Base-by-base conservation (phyloP, 35 echinoderm and acorn worm species). In the Ophioderma brevispina region DNA sequence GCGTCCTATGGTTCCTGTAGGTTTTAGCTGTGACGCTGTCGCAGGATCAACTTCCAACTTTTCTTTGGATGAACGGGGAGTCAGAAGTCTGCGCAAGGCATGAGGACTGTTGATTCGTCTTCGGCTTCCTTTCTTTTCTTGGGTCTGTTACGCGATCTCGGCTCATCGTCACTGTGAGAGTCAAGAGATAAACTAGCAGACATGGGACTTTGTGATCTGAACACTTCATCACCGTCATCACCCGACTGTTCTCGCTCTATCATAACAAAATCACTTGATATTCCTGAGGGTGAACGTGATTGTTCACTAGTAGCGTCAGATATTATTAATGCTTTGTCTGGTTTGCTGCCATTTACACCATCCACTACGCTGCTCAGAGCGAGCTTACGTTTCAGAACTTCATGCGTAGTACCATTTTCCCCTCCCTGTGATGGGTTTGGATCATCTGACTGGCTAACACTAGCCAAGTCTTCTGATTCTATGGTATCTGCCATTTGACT, bases 51-150 rank as follows among this genome's bases (percentile, higher is more conserved):
- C 91, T 13, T 79, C 70, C 11, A 77, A 91, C 50, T 84, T 89
- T 75, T 98, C 92, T 17, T 86, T 78, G 0, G 89, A 89, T 78
- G 85, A 76, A 38, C 75, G 63, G 28, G 86, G 80, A 14, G 93
- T 37, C 31, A 80, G 84, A 13, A 98, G 85, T 25, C 90, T 86
- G 5, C 89, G 86, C 19, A 94, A 81, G 35, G 80, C 89, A 32
- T 87, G 89, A 2, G 96, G 96, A 76, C 92, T 98, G 70, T 93
- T 78, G 18, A 92, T 28, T 17, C 81, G 43, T 59, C 86, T 91
- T 1, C 76, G 38, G 37, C 83, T 85, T 1, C 83, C 83, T 64
- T 85, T 21, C 83, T 37, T 52, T 21, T 36, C 37, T 75, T 85
- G 11, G 49, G 31, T 32, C 52, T 55, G 35, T 49, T 15, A 8